Evolutionary conservation across 2,797 vertebrate genomes (phyloP), one percentile per base, ranked within the genome.

Genomic region (Apodemus agrarius): DNA sequence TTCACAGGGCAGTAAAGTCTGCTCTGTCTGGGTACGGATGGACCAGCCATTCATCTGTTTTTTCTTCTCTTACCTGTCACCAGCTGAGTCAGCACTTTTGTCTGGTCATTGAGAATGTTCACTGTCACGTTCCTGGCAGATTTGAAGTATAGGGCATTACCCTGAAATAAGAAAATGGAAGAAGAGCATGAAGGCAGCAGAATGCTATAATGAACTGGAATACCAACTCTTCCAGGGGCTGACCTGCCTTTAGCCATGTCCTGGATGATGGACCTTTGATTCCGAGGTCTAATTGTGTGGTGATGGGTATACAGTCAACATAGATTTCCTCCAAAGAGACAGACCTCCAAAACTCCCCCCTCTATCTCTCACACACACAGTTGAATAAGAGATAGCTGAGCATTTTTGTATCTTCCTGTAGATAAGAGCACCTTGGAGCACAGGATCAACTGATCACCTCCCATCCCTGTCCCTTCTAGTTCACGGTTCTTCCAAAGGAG

Each of bases 41-140:
- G 22, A 63, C 8, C 3, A 61, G 76, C 7, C 9, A 9, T 46
- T 37, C 24, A 11, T 14, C 52, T 4, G 37, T 83, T 81, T 52
- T 87, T 94, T 93, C 43, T 92, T 65, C 96, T 95, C 99, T 98
- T 98, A 99, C 99, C 99, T 99, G 99, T 99, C 76, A 99, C 98
- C 21, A 99, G 99, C 97, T 99, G 99, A 49, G 99, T 99, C 97
- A 99, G 99, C 97, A 99, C 99, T 98, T 99, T 99, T 94, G 99
- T 99, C 98, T 99, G 99, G 97, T 98, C 99, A 93, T 99, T 99
- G 98, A 99, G 99, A 97, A 99, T 99, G 97, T 99, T 99, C 98
- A 99, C 98, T 3, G 99, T 99, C 95, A 99, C 99, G 54, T 99
- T 99, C 98, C 99, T 99, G 98, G 99, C 99, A 37, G 99, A 99